Base-by-base conservation (phyloP, 2,797 vertebrate genomes). In the Bovichtus variegatus region DNA sequence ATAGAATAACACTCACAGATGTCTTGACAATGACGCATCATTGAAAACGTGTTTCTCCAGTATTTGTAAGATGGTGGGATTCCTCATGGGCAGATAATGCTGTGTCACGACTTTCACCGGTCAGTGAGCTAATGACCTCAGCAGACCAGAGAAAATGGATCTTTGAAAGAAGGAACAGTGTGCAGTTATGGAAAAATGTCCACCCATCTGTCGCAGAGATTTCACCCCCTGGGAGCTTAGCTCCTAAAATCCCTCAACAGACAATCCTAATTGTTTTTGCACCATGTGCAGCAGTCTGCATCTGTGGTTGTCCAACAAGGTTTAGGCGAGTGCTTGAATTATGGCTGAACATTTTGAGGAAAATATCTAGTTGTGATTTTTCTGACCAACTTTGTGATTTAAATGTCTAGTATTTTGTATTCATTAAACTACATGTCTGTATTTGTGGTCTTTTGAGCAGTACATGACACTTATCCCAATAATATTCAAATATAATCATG, bases 131-230 rank as follows among this genome's bases (percentile, higher is more conserved):
- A 43, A 72, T 46, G 51, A 75, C 62, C 62, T 63, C 43, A 51
- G 46, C 43, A 61, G 71, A 44, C 64, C 44, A 40, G 66, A 74
- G 53, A 61, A 72, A 50, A 49, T 54, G 9, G 44, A 57, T 80
- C 27, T 76, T 53, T 71, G 70, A 77, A 78, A 84, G 55, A 72
- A 46, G 43, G 58, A 74, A 76, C 71, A 59, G n/a, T 65, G 53
- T 66, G 64, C 47, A 41, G 84, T 75, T 87, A 47, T 83, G 73
- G 66, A 78, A 85, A 88, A 86, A 90, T 43, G 61, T 70, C 69
- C 65, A 38, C 74, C 87, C 89, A 93, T 90, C 91, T 92, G 91
- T 86, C 82, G 23, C 58, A 65, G 71, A 78, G 87, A 93, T 91
- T 91, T 88, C 82, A 83, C 78, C 81, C 82, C 78, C 50, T 43